Base-by-base conservation (phyloP, 1,140 invertebrate genomes). In the Hyposmocoma kahamanoa region DNA sequence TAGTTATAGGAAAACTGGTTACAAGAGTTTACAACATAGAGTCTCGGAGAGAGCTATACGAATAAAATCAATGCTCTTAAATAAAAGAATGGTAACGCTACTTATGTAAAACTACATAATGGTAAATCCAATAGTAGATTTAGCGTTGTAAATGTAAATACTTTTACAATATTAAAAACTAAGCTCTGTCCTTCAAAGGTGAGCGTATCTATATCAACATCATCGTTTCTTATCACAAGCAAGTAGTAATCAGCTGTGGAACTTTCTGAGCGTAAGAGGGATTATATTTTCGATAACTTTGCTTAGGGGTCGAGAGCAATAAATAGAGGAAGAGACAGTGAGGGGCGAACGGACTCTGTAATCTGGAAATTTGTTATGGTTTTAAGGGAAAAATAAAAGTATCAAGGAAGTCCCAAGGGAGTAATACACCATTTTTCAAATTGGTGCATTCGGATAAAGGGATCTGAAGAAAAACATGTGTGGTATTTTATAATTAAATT, bases 201-300 rank as follows among this genome's bases (percentile, higher is more conserved):
- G 20, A 43, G 47, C 28, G 43, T 54, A 49, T 75, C 69, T 61
- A 67, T 21, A 55, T 21, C 51, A 64, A 53, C 42, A 56, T 53
- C 46, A 13, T 38, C 50, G 10, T 9, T 19, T 57, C 60, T 73
- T 76, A 78, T 75, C 76, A 67, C 39, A 57, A 49, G 50, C 55
- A 71, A 78, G 65, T 69, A 79, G 72, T 77, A 80, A 84, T 84
- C 76, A 80, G 67, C 63, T 74, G 67, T 68, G 64, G 67, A 80
- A 77, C 65, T 77, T 80, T 76, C 59, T 63, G 52, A 62, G 69
- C 68, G 70, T 72, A 72, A 68, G 68, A 75, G 72, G 74, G 69
- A 84, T 84, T 84, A 82, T 80, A 79, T 79, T 82, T 81, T 84
- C 74, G 71, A 84, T 78, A 84, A 77, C 68, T 79, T 76, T 62